Evolutionary conservation across 2,888 invertebrate genomes (phyloP).

Genomic region (Colletes collaris): DNA sequence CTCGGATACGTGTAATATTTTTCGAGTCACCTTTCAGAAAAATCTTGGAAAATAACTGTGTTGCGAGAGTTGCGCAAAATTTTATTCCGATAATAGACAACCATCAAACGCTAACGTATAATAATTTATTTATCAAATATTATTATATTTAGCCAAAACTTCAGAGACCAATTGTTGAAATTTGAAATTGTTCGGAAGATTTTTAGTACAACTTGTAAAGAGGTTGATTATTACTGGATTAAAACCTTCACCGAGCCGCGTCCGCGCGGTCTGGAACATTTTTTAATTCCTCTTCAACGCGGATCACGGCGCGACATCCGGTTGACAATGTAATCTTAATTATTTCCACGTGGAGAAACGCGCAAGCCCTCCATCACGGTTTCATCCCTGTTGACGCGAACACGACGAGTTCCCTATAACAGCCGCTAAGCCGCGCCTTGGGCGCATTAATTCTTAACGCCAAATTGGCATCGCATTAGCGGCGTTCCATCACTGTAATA

Average conservation of each 20-base stretch:
- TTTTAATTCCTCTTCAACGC: conserved; percentile 38
- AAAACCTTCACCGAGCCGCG: background rate
- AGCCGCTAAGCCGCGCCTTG: conserved; percentile 53
- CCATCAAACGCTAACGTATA: no score
- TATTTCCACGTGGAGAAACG: conserved; percentile 42
- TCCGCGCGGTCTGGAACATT: background rate
- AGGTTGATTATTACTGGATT: no score
- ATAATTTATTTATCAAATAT: no score
- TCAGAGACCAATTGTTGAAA: conserved; percentile 26
- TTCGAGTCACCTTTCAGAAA: no score
- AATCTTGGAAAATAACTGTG: no score
- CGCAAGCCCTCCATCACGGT: conserved; percentile 44
- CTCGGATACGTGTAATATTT: no score
- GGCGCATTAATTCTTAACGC: conserved; percentile 72
- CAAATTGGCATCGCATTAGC: conserved; percentile 72
- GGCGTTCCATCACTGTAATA: conserved; percentile 68
- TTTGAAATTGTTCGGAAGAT: background rate
- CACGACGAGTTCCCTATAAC: conserved; percentile 59
- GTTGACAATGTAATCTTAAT: conserved; percentile 54
- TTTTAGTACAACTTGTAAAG: no score
- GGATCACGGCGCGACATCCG: background rate
- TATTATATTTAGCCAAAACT: no score
- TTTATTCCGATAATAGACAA: no score
- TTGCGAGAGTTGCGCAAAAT: no score
- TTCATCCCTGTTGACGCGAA: conserved; percentile 61